These are phyloP conservation scores for Dunckerocampus dactyliophorus DNA, from an alignment of 2,113 vertebrate species.

Conservation along the genomic window DNA sequence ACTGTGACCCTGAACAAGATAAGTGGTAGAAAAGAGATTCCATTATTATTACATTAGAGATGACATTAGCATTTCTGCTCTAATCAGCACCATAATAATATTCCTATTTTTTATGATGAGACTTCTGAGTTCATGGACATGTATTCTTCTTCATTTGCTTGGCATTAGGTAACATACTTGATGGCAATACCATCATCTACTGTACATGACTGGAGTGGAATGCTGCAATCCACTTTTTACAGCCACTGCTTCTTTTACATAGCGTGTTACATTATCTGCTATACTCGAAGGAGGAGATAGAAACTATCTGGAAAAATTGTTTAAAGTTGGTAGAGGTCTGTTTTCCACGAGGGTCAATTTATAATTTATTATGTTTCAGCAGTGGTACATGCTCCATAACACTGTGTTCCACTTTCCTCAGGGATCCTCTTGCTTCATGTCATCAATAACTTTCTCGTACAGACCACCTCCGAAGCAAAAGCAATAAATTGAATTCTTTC, in stretches of 20 bases:
- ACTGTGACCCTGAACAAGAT: no score
- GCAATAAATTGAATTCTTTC: constrained; percentile 43
- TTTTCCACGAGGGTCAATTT: constrained; percentile 3
- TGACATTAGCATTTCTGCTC: no score
- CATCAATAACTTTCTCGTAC: constrained; percentile 38
- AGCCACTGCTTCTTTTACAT: background rate
- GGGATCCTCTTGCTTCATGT: constrained; percentile 19
- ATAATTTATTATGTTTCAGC: constrained; percentile 7
- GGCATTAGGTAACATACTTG: background rate
- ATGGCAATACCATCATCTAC: background rate
- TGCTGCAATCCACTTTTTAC: background rate
- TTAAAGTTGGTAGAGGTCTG: background rate
- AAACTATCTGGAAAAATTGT: no score
- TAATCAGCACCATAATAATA: no score
- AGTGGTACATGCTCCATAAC: constrained; percentile 11
- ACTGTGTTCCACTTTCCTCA: constrained; percentile 17
- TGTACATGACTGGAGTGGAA: background rate
- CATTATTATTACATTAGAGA: no score
- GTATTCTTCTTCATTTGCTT: background rate
- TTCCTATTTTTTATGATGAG: background rate
- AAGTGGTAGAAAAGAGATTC: no score
- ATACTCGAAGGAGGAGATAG: background rate
- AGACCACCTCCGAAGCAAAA: constrained; percentile 36
- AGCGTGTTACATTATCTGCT: background rate
- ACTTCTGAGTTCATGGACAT: background rate